Evolutionary conservation across 1,140 invertebrate genomes (phyloP).

Genomic region (Helicoverpa armigera): DNA sequence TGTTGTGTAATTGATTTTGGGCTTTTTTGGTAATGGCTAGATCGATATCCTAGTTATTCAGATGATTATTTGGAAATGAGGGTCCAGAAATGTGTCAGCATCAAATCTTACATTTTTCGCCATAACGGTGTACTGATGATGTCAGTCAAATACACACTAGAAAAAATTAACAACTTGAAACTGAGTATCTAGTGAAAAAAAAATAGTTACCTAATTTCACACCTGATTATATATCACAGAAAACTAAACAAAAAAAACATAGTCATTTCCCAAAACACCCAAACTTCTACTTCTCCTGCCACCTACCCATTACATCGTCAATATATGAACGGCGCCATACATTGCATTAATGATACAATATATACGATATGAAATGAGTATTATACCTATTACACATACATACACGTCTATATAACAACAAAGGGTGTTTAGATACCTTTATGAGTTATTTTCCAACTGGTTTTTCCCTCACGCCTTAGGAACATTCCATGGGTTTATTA

Average conservation of each 20-base stretch:
- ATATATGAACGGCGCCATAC: slow-evolving; percentile 29
- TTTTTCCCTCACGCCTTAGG: neutral
- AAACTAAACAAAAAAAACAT: too few species aligned
- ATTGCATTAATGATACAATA: slow-evolving; percentile 36
- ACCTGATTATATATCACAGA: too few species aligned
- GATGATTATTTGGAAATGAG: too few species aligned
- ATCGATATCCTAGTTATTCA: neutral
- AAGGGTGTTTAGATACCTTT: slow-evolving; percentile 3
- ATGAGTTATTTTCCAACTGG: slow-evolving; percentile 1
- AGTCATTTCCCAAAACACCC: neutral
- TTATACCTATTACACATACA: neutral
- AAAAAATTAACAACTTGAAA: too few species aligned
- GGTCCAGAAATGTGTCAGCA: too few species aligned
- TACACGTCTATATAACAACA: neutral
- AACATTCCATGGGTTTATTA: neutral
- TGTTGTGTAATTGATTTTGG: neutral
- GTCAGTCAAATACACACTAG: too few species aligned
- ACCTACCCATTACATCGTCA: slow-evolving; percentile 9
- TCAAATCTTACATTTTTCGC: too few species aligned
- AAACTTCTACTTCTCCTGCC: neutral
- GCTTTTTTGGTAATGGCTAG: neutral
- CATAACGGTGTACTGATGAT: too few species aligned
- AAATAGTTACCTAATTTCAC: too few species aligned
- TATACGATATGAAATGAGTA: slow-evolving; percentile 16
- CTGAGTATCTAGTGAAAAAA: too few species aligned